These are phyloP conservation scores for Zonitis immaculata DNA, from an alignment of 2,888 invertebrate species.

Conservation along the genomic window DNA sequence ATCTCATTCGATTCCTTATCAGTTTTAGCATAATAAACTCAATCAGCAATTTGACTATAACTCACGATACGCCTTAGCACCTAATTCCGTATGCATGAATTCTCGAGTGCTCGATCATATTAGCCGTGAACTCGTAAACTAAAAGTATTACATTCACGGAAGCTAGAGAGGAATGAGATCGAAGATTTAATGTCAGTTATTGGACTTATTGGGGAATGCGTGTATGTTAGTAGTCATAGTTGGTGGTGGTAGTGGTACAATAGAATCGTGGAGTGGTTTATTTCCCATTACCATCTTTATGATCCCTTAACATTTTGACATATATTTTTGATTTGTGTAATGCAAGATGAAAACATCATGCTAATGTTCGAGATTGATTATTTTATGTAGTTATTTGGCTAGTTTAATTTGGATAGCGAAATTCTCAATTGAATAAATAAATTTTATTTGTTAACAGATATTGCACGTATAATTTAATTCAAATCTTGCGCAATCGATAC, in stretches of 20 bases:
- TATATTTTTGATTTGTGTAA: slow-evolving; percentile 7
- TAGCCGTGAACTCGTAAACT: slow-evolving; percentile 20
- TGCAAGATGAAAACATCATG: slow-evolving; percentile 13
- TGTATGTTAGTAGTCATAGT: no score
- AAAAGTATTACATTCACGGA: slow-evolving; percentile 18
- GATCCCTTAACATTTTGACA: neutral
- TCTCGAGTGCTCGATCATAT: slow-evolving; percentile 19
- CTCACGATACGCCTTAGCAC: slow-evolving; percentile 18
- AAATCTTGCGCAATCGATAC: neutral
- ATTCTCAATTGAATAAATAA: no score
- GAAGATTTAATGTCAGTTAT: neutral
- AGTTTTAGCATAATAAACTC: slow-evolving; percentile 20
- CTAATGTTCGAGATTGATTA: slow-evolving; percentile 1
- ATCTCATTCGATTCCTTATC: slow-evolving; percentile 16
- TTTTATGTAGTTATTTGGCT: no score
- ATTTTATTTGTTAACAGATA: neutral
- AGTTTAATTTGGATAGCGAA: no score
- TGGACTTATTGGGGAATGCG: no score
- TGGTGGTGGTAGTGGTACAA: neutral
- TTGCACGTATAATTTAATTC: neutral
- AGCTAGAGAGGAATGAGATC: neutral
- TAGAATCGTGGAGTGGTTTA: slow-evolving; percentile 8
- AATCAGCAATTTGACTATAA: slow-evolving; percentile 22
- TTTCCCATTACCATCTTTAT: slow-evolving; percentile 3
- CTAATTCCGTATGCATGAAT: slow-evolving; percentile 24